Evolutionary conservation across 2,797 vertebrate species (phyloP), one percentile per base, ranked within the genome.

Genomic region (Eleutherodactylus coqui): DNA sequence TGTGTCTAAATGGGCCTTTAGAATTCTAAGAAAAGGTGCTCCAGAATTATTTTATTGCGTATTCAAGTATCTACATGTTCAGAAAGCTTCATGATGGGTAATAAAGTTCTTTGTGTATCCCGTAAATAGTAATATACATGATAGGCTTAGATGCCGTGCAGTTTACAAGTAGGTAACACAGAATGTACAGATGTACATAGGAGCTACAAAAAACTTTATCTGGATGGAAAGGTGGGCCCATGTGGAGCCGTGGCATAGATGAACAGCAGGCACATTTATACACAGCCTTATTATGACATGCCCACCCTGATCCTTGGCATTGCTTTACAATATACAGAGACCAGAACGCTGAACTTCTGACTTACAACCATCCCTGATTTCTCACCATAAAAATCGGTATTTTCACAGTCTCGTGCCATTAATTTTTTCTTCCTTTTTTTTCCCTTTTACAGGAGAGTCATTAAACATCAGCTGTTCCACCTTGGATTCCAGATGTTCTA

Each of bases 401-500:
- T 87, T 87, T 87, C 86, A 84, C 69, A 87, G 82, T 58, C 77
- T 84, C 55, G 75, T 79, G 58, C 82, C 82, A 87, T 87, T 87
- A 87, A 87, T 83, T 83, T 79, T 76, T 86, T 49, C 43, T 73
- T 85, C 10, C 84, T 75, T 83, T 83, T 84, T 78, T 69, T 69
- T 70, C 16, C 47, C 34, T 87, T 85, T 84, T 85, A 87, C 86
- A 85, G 86, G 70, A 84, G 77, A 85, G 77, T 75, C 86, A 84
- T 87, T 87, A 87, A 87, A 87, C 86, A 84, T 87, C 86, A 87
- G 76, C 86, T 87, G 86, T 87, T 87, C 82, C 77, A 87, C 86
- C 86, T 87, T 87, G 82, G 82, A 76, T 69, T 84, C 86, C 86
- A 87, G 86, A 87, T 87, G 86, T 87, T 87, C 86, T 47, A 51